phyloP scores from a whole-genome alignment of 2,888 invertebrate genomes.

The Cerastis rubricosa region DNA sequence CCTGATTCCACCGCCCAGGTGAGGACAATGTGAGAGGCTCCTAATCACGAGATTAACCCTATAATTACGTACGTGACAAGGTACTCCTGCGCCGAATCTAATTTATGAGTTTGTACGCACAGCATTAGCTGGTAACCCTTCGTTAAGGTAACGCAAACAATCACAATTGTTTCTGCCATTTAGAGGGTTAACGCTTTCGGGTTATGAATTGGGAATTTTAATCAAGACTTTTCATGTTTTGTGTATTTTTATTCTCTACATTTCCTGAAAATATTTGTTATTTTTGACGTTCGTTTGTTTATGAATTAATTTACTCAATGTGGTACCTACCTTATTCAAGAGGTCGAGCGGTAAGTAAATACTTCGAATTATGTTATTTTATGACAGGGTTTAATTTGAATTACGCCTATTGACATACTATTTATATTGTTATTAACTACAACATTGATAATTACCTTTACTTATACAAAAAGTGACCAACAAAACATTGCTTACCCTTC shows the following conservation, averaged over 20 bases:
- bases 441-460: background rate
- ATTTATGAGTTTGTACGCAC: conserved; percentile 46
- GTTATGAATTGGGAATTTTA: conserved; percentile 59
- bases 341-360: background rate
- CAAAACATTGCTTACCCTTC: background rate
- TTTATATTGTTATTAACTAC: background rate
- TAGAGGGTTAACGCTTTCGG: conserved; percentile 52
- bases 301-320: background rate
- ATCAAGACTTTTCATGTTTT: conserved; percentile 46
- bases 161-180: conserved; percentile 54
- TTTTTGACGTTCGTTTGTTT: background rate
- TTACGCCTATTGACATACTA: background rate
- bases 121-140: conserved; percentile 55
- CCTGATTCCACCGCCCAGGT: conserved; percentile 10
- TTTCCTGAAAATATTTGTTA: background rate
- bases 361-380: background rate
- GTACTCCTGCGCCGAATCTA: conserved; percentile 55
- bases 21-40: conserved; percentile 29
- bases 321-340: background rate
- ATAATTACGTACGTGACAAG: conserved; percentile 57
- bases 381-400: background rate
- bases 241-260: background rate
- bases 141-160: conserved; percentile 61
- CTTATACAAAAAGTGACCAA: background rate
- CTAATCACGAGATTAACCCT: conserved; percentile 53